These are phyloP conservation scores for Ia io DNA, from an alignment of 2,113 vertebrate genomes.

Conservation along the genomic window DNA sequence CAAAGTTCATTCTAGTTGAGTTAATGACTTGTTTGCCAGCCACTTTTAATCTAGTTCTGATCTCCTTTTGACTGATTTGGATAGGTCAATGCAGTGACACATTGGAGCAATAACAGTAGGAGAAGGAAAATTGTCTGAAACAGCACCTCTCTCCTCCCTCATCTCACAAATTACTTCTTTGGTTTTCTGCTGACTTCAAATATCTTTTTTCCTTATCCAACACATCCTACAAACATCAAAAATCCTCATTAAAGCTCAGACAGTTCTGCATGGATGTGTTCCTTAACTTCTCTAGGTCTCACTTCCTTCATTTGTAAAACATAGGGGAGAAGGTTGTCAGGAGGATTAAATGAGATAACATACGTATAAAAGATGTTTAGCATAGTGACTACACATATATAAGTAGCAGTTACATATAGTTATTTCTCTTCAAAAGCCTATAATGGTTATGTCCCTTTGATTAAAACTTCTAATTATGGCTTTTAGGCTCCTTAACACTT, in stretches of 20 bases:
- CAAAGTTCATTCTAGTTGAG: neutral
- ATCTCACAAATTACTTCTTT: neutral
- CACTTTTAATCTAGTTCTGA: neutral
- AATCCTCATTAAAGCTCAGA: neutral
- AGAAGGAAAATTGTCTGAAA: neutral
- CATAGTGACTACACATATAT: neutral
- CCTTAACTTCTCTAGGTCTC: neutral
- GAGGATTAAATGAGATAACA: neutral
- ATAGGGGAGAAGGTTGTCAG: neutral
- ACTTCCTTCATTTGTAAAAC: neutral
- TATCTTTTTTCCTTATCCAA: neutral
- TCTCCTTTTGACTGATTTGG: neutral
- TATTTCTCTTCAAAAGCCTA: neutral
- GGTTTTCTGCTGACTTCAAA: neutral
- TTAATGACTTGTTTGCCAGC: neutral
- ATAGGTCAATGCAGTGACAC: neutral
- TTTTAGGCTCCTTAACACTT: neutral
- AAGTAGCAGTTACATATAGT: neutral
- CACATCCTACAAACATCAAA: neutral
- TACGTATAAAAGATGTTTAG: neutral
- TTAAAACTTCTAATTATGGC: neutral
- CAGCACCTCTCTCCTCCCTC: neutral
- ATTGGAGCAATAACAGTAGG: rapidly evolving
- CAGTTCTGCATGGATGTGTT: neutral
- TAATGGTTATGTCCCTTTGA: neutral